Base-by-base conservation (phyloP, 2,113 vertebrate genomes). In the Melanocharis versteri region DNA sequence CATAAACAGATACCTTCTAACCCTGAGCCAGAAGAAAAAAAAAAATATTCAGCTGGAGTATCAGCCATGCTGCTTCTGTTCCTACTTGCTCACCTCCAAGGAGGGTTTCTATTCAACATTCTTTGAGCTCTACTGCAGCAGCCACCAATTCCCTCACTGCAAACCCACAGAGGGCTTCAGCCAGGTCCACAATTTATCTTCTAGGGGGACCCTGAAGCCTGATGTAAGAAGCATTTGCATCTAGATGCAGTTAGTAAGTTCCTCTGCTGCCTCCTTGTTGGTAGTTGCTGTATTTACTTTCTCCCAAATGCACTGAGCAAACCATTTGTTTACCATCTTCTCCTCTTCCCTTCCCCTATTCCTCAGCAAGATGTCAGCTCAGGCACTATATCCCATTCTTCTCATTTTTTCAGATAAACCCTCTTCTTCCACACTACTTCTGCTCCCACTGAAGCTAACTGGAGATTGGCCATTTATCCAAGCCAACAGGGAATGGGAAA, bases 401-500 rank as follows among this genome's bases (percentile, higher is more conserved):
- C 8, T 45, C 9, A 61, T 13, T 28, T 73, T 90, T 90, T 62
- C 83, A 88, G 57, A 69, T 17, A 90, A 90, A 70, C 9, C 18
- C 27, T 71, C 61, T 79, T 30, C 56, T n/a, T 86, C 50, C 26
- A 27, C 45, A 60, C 8, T 13, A 13, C 3, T 86, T 73, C 24
- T 70, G 15, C n/a, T 90, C 39, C 64, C 66, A 37, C 35, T 60
- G 75, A 88, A 90, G 35, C 40, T 94, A 42, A n/a, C 79, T 86
- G 76, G 85, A 93, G 90, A 83, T 23, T 90, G 60, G 33, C 44
- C 79, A 57, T 94, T 97, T 92, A 89, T 70, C 64, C 64, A 81
- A 81, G 22, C 68, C 94, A 83, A 78, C 51, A 73, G 94, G 94
- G 94, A 94, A 92, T 45, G 54, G 44, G 40, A 86, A 95, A 96